phyloP scores from a whole-genome alignment of 2,888 invertebrate species.

The Apodemia hepburni region DNA sequence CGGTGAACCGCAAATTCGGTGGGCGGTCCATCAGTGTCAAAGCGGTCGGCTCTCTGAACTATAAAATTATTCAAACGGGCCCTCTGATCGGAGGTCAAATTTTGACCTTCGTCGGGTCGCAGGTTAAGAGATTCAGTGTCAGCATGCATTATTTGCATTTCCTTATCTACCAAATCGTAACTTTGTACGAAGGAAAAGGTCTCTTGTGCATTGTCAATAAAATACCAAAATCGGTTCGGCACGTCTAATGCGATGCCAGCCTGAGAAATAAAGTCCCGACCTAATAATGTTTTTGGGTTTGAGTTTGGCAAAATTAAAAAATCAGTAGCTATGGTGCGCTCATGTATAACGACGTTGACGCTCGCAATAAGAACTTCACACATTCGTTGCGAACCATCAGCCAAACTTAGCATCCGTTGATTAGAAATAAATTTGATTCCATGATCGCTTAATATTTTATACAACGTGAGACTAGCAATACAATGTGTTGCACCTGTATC shows the following conservation, averaged over 20 bases:
- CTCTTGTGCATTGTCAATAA: neutral
- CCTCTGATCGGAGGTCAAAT: constrained; percentile 18
- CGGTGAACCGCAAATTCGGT: constrained; percentile 26
- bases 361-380: too few relatives aligned
- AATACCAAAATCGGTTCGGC: neutral
- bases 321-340: neutral
- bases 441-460: too few relatives aligned
- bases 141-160: neutral
- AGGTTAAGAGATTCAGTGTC: neutral
- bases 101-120: constrained; percentile 21
- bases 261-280: neutral
- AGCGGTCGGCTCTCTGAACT: constrained; percentile 5
- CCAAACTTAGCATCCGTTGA: too few relatives aligned
- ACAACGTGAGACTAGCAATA: too few relatives aligned
- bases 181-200: neutral
- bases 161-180: neutral
- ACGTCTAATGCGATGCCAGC: neutral
- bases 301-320: neutral
- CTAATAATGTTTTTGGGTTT: neutral
- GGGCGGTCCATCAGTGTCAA: constrained; percentile 8
- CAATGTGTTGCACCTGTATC: too few relatives aligned
- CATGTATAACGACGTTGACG: too few relatives aligned
- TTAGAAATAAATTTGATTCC: too few relatives aligned
- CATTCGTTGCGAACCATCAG: too few relatives aligned
- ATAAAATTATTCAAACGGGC: constrained; percentile 18